Percentiles rank a stretch among this genome's conserved stretches.
Evolutionary conservation across 2,888 invertebrate genomes (phyloP).

Genomic region (Uloborus plumipes): DNA sequence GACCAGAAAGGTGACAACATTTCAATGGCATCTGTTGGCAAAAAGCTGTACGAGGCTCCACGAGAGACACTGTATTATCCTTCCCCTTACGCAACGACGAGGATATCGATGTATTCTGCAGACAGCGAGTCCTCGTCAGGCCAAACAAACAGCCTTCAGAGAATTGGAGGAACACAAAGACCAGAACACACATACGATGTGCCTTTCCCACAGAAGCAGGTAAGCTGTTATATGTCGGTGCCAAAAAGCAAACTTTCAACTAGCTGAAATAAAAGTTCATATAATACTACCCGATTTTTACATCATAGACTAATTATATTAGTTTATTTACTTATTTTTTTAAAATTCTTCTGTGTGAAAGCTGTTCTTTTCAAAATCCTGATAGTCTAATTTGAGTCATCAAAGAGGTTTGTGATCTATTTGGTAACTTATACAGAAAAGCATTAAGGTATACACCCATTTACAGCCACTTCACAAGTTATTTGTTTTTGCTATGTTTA

Average conservation of each 20-base stretch:
- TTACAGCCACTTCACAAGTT: too few relatives aligned
- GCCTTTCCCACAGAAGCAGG: slow-evolving; percentile 63
- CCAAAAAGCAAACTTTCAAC: slow-evolving; percentile 50
- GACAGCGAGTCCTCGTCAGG: slow-evolving; percentile 64
- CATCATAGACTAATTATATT: too few relatives aligned
- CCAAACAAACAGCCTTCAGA: slow-evolving; percentile 62
- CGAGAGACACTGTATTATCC: slow-evolving; percentile 62
- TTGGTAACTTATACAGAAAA: too few relatives aligned
- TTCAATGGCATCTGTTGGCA: slow-evolving; percentile 64
- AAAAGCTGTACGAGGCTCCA: slow-evolving; percentile 62
- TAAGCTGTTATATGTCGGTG: slow-evolving; percentile 15
- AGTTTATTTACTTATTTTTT: too few relatives aligned
- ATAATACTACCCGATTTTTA: too few relatives aligned
- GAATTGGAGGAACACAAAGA: slow-evolving; percentile 44
- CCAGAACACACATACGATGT: slow-evolving; percentile 63
- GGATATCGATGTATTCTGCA: slow-evolving; percentile 64
- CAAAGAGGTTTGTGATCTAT: too few relatives aligned
- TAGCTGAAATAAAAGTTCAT: background rate
- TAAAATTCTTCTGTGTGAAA: too few relatives aligned
- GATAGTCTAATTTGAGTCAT: too few relatives aligned
- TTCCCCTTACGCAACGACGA: slow-evolving; percentile 63
- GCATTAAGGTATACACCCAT: too few relatives aligned
- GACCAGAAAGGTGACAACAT: slow-evolving; percentile 63
- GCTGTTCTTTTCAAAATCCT: too few relatives aligned
- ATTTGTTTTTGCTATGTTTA: too few relatives aligned